These are phyloP conservation scores for Nasonia giraulti DNA, from an alignment of 1,140 invertebrate genomes.

Conservation along the genomic window DNA sequence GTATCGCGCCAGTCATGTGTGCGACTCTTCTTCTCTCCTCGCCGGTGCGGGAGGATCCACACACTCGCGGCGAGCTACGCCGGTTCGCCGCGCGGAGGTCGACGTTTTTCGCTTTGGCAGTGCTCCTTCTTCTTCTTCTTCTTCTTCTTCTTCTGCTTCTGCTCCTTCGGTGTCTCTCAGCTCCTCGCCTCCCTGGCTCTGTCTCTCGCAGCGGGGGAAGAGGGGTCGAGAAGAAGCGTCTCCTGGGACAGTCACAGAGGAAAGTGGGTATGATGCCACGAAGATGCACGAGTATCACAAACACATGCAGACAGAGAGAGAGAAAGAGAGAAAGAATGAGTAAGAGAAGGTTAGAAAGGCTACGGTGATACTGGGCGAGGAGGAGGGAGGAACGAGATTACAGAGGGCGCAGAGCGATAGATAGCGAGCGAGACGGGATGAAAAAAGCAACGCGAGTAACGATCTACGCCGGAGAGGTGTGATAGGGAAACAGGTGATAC, in stretches of 20 bases:
- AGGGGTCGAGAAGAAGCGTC: slow-evolving; percentile 55
- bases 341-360: not conserved
- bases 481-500: not conserved
- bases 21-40: not conserved
- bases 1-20: not conserved
- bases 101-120: slow-evolving; percentile 56
- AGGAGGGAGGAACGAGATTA: not conserved
- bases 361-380: not conserved
- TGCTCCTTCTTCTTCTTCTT: slow-evolving; percentile 38
- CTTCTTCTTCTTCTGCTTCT: too few species aligned
- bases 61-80: slow-evolving; percentile 48
- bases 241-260: slow-evolving; percentile 48
- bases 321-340: not conserved
- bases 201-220: not conserved
- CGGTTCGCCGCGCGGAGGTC: slow-evolving; percentile 52
- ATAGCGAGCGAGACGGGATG: not conserved
- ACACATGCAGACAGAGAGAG: not conserved
- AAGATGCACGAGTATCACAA: not conserved
- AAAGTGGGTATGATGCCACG: slow-evolving; percentile 3
- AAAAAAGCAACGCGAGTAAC: slow-evolving; percentile 2
- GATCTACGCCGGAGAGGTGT: not conserved
- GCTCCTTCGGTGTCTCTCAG: slow-evolving; percentile 21
- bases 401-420: slow-evolving; percentile 23
- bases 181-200: not conserved
- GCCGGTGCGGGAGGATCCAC: not conserved